phyloP scores from a whole-genome alignment of 2,113 vertebrate species.

The Oxyruncus cristatus region DNA sequence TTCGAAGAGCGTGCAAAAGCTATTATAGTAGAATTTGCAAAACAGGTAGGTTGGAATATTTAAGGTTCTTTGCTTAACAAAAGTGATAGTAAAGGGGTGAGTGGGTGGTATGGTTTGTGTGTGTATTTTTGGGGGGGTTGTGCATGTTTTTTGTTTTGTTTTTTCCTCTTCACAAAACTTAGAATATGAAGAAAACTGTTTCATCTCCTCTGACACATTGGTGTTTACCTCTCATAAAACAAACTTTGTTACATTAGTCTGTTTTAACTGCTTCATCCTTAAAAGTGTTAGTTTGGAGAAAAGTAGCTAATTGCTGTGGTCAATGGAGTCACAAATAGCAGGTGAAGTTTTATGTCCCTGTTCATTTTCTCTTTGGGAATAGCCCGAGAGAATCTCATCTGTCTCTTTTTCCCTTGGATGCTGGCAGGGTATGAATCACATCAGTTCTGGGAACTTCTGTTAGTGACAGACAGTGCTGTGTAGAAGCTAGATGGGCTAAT shows the following conservation, averaged over 20 bases:
- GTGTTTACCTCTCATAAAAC: background rate
- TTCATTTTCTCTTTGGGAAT: background rate
- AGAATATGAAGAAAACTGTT: background rate
- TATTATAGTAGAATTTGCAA: conserved; percentile 94
- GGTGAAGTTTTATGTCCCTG: background rate
- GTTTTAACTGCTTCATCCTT: background rate
- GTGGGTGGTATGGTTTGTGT: background rate
- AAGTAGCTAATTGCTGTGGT: background rate
- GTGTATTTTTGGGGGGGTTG: background rate
- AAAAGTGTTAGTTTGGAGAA: background rate
- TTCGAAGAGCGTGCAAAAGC: conserved; percentile 93
- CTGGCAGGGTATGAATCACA: background rate
- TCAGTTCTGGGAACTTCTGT: background rate
- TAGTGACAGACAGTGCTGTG: background rate
- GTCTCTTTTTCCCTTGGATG: background rate
- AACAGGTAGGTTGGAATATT: conserved; percentile 80
- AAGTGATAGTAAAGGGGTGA: background rate
- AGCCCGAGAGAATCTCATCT: background rate
- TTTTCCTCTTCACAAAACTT: background rate
- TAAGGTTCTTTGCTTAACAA: background rate
- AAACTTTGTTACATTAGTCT: background rate
- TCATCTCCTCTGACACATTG: background rate
- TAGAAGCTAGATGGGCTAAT: background rate
- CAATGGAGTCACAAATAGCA: background rate
- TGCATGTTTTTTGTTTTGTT: background rate